Evolutionary conservation across 2,888 invertebrate genomes (phyloP).

Genomic region (Epistrophe grossulariae): DNA sequence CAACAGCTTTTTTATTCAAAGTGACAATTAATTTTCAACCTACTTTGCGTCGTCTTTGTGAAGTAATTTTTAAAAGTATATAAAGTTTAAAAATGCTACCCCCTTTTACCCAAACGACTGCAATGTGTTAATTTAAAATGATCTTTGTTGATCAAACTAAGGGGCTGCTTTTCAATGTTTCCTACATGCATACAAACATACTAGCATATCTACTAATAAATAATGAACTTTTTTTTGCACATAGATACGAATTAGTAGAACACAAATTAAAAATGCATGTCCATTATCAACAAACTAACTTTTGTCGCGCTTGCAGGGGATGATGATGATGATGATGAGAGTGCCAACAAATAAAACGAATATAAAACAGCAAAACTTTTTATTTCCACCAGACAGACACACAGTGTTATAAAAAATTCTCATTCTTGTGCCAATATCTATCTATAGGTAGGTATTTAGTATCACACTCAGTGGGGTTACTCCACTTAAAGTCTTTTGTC

Average conservation of each 20-base stretch:
- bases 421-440: constrained; percentile 2
- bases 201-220: constrained; percentile 5
- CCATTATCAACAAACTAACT: constrained; percentile 11
- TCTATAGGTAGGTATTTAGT: background rate
- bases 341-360: constrained; percentile 14
- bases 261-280: constrained; percentile 46
- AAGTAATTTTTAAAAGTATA: no score
- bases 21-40: no score
- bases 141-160: constrained; percentile 10
- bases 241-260: constrained; percentile 39
- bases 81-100: background rate
- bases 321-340: constrained; percentile 15
- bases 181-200: background rate
- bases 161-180: constrained; percentile 23
- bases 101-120: background rate
- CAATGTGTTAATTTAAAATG: constrained; percentile 32
- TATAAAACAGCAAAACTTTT: background rate
- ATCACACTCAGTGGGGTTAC: constrained; percentile 9
- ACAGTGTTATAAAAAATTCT: background rate
- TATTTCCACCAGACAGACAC: constrained; percentile 29
- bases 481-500: background rate
- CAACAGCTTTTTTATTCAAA: no score
- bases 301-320: constrained; percentile 6
- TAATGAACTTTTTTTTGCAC: background rate
- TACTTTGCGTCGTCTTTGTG: no score